Base-by-base conservation (phyloP, 2,888 invertebrate genomes). In the Sphaerophoria rueppellii region DNA sequence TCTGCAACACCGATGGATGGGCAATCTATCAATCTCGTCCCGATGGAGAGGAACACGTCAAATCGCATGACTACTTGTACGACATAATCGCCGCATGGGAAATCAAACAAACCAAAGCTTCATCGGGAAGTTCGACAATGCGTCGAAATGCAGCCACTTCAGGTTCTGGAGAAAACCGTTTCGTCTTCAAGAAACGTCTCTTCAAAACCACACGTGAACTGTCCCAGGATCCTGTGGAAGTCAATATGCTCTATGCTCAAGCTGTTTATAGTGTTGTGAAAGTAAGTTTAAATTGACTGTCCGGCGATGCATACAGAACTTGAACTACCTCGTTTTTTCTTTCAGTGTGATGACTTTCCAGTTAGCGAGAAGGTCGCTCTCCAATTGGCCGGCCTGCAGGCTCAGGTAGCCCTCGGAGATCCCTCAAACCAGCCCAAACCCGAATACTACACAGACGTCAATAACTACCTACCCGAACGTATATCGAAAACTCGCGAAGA, bases 1-100 rank as follows among this genome's bases (percentile, higher is more conserved):
- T 98, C 32, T 93, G 95, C 58, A 95, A 95, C 72, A 93, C 97
- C 16, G 97, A 98, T 87, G 98, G 98, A 71, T 98, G 98, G 98
- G 98, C 98, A 0, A 96, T 98, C 86, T 98, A 97, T 92, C 96
- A 98, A 92, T 96, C 96, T 89, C 93, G 97, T 5, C 95, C 95
- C 0, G 96, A 96, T 87, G 95, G 95, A 1, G 98, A 98, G 90
- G 96, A 98, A 89, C 98, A 98, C 89, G 97, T 98, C 32, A 94
- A 97, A 63, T 96, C 96, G 1, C 96, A 97, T 90, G 97, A 98
- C 90, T 98, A 97, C 90, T 92, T 98, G 0, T 98, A 98, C 88
- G 98, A 98, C 91, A 96, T 98, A 55, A 97, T 98, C 87, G 97
- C 98, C 0, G 96, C 96, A 12, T 98, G 98, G 98, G 98, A 98